Percentiles rank a stretch among this genome's conserved stretches.
Conservation (phyloP, 2,888 invertebrate species). For the Spilarctia lutea region DNA sequence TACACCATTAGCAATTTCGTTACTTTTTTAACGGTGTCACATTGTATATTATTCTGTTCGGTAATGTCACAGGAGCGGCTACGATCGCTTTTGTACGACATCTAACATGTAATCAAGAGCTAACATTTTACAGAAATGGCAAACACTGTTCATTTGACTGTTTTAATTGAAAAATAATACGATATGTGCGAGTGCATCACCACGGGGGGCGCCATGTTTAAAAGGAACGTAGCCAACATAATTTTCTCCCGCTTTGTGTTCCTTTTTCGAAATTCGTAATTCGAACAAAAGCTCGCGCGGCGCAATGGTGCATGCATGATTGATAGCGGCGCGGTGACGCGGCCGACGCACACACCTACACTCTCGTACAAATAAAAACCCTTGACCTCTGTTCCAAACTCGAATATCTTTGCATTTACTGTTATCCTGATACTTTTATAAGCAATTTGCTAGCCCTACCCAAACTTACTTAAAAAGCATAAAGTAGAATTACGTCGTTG, state of each 20-base stretch:
- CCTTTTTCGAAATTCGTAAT: conserved; percentile 84
- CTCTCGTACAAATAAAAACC: conserved; percentile 74
- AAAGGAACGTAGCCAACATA: conserved; percentile 80
- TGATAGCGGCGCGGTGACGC: conserved; percentile 82
- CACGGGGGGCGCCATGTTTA: conserved; percentile 73
- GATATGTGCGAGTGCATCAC: conserved; percentile 65
- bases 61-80: conserved; percentile 45
- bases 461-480: conserved; percentile 59
- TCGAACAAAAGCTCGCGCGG: conserved; percentile 82
- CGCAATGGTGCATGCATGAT: conserved; percentile 86
- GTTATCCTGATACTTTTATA: conserved; percentile 37
- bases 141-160: conserved; percentile 69
- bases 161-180: conserved; percentile 77
- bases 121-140: conserved; percentile 34
- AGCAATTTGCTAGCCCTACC: conserved; percentile 69
- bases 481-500: conserved; percentile 74
- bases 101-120: conserved; percentile 32
- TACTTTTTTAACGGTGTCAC: conserved; percentile 86
- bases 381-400: conserved; percentile 76
- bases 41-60: conserved; percentile 71
- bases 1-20: conserved; percentile 87
- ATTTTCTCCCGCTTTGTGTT: conserved; percentile 76
- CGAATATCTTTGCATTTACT: conserved; percentile 40
- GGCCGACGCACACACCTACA: conserved; percentile 63
- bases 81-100: conserved; percentile 29